These are phyloP conservation scores for Noctilio leporinus DNA, from an alignment of 2,113 vertebrate genomes.

Conservation along the genomic window DNA sequence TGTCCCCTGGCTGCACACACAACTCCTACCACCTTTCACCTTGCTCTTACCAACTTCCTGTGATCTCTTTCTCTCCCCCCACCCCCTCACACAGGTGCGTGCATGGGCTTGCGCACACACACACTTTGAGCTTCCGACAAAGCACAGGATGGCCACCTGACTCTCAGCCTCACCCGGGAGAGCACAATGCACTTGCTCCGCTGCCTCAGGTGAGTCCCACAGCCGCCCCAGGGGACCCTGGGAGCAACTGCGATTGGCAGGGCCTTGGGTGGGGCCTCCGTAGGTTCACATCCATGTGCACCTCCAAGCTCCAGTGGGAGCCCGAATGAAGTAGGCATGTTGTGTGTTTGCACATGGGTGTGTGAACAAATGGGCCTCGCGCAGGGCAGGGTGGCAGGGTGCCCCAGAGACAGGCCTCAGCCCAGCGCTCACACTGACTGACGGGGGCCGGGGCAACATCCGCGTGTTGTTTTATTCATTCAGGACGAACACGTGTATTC, in stretches of 20 bases:
- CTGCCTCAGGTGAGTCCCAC: not conserved
- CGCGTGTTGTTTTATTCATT: not conserved
- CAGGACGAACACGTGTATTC: not conserved
- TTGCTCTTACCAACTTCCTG: not conserved
- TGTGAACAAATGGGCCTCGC: not conserved
- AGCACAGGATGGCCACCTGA: not conserved
- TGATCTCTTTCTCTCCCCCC: not conserved
- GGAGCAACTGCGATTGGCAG: not conserved
- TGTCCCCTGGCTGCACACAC: not conserved
- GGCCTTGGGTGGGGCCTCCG: not conserved
- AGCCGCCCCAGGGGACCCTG: not conserved
- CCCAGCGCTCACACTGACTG: not conserved
- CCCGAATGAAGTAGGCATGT: not conserved
- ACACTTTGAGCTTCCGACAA: not conserved
- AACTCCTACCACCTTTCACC: not conserved
- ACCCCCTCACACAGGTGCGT: not conserved
- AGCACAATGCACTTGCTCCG: not conserved
- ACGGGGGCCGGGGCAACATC: no score
- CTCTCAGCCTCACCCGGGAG: not conserved
- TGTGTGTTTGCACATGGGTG: no score
- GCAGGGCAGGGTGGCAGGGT: not conserved
- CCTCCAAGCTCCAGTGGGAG: not conserved
- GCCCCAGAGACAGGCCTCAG: not conserved
- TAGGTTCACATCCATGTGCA: not conserved
- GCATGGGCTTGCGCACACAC: not conserved